Base-by-base conservation (phyloP, 2,888 invertebrate species). In the Macrostomum cliftonense region DNA sequence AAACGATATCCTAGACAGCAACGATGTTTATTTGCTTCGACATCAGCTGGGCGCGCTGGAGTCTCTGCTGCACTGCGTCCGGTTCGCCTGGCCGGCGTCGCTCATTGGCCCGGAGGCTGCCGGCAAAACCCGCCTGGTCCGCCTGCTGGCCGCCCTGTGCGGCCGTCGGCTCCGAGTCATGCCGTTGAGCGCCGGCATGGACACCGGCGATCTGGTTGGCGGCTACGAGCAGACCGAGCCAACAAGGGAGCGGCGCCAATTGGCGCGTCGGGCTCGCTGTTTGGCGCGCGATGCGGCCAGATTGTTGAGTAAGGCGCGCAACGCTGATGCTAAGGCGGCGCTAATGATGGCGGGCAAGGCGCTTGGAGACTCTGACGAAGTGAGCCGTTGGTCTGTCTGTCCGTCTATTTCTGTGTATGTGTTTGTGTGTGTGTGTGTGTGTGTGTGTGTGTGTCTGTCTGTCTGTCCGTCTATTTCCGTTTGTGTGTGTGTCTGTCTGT, bases 121-220 rank as follows among this genome's bases (percentile, higher is more conserved):
- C 54, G 86, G 88, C 1, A 89, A 89, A 73, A 82, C 81, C 50
- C 78, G 78, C 59, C 67, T 82, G 7, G 78, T 88, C 20, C 78
- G 80, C 64, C 74, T 81, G 43, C 68, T 88, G 51, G 80, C 89
- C 0, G 76, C 78, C 59, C 67, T 91, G 47, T 76, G 78, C 1
- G 84, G 84, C 1, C 78, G 78, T 57, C 76, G 77, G 51, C 73
- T 91, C 42, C 77, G 78, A 57, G 78, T 81, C 0, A 72, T 93
- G 51, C 78, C 82, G 12, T 81, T 91, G 46, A 88, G 85, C 59
- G 82, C 86, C 36, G 81, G 85, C 37, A 89, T 87, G 80, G 93
- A 93, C 63, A 86, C 89, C 0, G 83, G 83, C 0, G 91, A 93
- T 65, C 78, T 93, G 46, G 75, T 93, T 1, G 99, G 99, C 46